phyloP scores from a whole-genome alignment of 2,888 invertebrate genomes.

The Plebejus argus region DNA sequence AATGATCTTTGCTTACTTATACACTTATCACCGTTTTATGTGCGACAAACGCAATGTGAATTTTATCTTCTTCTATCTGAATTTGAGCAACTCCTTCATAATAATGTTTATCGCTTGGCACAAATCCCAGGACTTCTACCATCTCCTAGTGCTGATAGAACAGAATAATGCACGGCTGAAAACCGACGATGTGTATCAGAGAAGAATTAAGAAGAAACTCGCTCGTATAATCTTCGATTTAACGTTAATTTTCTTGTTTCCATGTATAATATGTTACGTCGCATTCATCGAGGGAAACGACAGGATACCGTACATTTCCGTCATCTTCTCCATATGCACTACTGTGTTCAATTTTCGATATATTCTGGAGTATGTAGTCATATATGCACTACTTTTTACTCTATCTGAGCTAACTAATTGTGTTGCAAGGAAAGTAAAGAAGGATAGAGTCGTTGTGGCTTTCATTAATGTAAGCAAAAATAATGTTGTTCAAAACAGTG shows the following conservation, averaged over 20 bases:
- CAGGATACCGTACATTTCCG: neutral
- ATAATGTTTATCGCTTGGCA: constrained; percentile 3
- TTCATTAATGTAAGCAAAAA: neutral
- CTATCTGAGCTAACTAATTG: constrained; percentile 28
- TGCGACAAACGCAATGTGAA: neutral
- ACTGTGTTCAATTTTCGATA: neutral
- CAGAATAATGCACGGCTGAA: neutral
- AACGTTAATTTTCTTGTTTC: neutral
- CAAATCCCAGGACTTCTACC: neutral
- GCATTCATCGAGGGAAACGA: neutral
- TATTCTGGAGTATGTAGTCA: constrained; percentile 5
- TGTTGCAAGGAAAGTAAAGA: constrained; percentile 10
- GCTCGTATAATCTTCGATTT: neutral
- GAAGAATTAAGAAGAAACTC: neutral
- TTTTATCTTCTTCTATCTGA: constrained; percentile 1
- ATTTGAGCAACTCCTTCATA: constrained; percentile 21
- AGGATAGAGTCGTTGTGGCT: neutral
- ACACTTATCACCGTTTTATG: neutral
- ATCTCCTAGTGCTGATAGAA: neutral
- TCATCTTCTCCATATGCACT: neutral
- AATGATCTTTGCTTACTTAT: neutral
- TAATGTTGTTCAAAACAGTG: too few relatives aligned
- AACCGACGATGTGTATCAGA: neutral
- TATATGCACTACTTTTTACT: constrained; percentile 12
- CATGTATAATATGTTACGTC: neutral